These are phyloP conservation scores for Fulica atra DNA, from an alignment of 2,113 vertebrate genomes.

Conservation along the genomic window DNA sequence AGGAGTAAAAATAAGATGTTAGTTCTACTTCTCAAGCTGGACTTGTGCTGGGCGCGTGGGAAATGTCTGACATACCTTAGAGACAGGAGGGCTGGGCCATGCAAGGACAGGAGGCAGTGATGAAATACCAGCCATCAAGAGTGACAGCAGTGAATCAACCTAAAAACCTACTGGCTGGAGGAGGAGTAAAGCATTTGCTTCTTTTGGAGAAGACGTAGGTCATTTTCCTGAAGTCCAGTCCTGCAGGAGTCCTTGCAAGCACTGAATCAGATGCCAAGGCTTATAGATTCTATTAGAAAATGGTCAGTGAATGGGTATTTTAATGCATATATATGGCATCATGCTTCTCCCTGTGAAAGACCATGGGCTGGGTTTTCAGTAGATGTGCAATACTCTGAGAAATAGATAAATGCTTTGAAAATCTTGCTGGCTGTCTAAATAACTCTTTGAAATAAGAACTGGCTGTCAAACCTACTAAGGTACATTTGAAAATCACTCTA, in stretches of 20 bases:
- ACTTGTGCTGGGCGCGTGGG: not conserved
- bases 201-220: not conserved
- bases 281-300: not conserved
- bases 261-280: not conserved
- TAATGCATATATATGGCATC: not conserved
- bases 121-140: not conserved
- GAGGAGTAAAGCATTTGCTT: not conserved
- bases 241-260: not conserved
- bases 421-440: conserved; percentile 31
- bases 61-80: not conserved
- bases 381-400: not conserved
- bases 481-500: conserved; percentile 39
- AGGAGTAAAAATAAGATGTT: not conserved
- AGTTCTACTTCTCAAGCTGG: not conserved
- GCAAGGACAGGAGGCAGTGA: not conserved
- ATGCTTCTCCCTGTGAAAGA: not conserved
- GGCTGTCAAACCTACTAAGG: conserved; percentile 32
- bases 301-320: not conserved
- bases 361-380: not conserved
- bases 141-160: not conserved
- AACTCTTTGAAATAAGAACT: conserved; percentile 48
- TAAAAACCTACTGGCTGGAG: not conserved
- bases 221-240: not conserved
- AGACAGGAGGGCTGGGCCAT: not conserved
- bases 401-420: not conserved